These are phyloP conservation scores for Cosmia pyralina DNA, from an alignment of 2,888 invertebrate genomes.

Conservation along the genomic window DNA sequence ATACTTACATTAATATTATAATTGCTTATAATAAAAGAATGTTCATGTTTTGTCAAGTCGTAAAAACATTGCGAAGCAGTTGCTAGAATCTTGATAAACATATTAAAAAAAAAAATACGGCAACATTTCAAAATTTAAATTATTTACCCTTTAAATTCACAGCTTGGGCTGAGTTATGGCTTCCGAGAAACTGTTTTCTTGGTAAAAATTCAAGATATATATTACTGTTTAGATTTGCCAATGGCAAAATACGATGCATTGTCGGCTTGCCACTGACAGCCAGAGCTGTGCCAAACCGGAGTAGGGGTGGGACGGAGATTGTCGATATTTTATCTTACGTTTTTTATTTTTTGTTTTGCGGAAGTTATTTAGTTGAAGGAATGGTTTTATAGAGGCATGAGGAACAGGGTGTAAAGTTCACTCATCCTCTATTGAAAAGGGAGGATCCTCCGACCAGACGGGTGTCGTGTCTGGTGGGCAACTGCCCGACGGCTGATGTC, in stretches of 20 bases:
- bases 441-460: no score
- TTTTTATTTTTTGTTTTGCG: background rate
- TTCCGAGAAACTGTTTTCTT: slow-evolving; percentile 50
- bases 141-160: slow-evolving; percentile 43
- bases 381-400: no score
- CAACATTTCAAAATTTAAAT: slow-evolving; percentile 31
- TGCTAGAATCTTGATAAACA: background rate
- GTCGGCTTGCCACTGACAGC: slow-evolving; percentile 68
- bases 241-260: slow-evolving; percentile 64
- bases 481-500: no score
- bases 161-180: slow-evolving; percentile 43
- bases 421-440: no score
- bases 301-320: slow-evolving; percentile 65
- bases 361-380: background rate
- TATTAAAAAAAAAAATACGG: slow-evolving; percentile 13
- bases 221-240: slow-evolving; percentile 65
- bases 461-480: no score
- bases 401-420: no score
- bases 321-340: slow-evolving; percentile 55
- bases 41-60: background rate
- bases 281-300: slow-evolving; percentile 65
- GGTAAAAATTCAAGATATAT: slow-evolving; percentile 62
- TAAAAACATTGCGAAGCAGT: no score
- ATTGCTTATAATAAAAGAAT: background rate
- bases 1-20: background rate